Percentiles rank a stretch among this genome's conserved stretches.
Conservation (phyloP, 2,797 vertebrate species). For the Jordanella pulchra region DNA sequence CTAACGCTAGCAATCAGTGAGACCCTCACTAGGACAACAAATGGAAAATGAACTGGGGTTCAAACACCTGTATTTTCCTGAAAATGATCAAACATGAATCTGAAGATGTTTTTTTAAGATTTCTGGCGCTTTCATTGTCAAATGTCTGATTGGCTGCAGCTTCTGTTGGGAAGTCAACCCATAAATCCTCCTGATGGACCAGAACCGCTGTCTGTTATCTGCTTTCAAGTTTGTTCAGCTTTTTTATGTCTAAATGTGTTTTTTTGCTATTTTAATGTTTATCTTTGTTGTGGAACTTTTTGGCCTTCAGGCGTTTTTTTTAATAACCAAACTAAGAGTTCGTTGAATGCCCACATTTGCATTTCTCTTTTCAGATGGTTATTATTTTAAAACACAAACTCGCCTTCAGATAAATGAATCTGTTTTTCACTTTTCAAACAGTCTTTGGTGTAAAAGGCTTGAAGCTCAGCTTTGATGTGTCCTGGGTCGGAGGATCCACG, state of each 20-base stretch:
- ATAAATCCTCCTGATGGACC: background rate
- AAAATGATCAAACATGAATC: too few relatives aligned
- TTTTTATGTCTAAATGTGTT: background rate
- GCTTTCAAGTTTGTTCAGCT: background rate
- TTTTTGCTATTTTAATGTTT: background rate
- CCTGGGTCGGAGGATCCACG: background rate
- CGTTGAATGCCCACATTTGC: background rate
- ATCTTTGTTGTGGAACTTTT: background rate
- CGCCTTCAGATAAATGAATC: background rate
- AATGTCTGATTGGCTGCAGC: too few relatives aligned
- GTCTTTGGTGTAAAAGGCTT: background rate
- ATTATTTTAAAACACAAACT: constrained; percentile 3
- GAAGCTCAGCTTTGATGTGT: constrained; percentile 2
- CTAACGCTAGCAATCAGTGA: too few relatives aligned
- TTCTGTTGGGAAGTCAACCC: background rate
- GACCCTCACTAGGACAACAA: too few relatives aligned
- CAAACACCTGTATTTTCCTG: too few relatives aligned
- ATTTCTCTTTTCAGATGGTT: background rate
- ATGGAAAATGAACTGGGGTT: too few relatives aligned
- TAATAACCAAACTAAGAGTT: background rate
- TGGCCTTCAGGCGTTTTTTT: background rate
- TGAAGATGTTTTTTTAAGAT: too few relatives aligned
- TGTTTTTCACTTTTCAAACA: background rate
- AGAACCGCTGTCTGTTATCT: background rate
- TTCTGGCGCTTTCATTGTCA: too few relatives aligned